phyloP scores from a whole-genome alignment of 2,888 invertebrate genomes.

The Platerodrilus igneus region DNA sequence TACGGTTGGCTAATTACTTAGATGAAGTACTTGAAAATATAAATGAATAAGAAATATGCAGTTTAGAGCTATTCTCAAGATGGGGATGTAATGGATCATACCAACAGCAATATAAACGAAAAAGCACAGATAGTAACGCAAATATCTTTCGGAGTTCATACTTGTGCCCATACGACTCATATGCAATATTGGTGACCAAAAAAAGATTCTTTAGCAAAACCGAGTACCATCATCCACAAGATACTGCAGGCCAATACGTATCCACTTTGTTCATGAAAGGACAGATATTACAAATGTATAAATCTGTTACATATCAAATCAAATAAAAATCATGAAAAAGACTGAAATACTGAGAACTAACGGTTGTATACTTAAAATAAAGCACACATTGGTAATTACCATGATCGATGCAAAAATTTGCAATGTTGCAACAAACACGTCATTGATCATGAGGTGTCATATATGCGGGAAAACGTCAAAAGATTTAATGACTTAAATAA shows the following conservation, averaged over 20 bases:
- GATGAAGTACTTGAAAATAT: conserved; percentile 13
- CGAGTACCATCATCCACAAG: conserved; percentile 31
- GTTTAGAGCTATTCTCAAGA: conserved; percentile 26
- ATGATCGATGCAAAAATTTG: conserved; percentile 28
- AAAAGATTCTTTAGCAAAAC: conserved; percentile 31
- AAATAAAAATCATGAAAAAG: conserved; percentile 10
- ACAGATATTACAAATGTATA: conserved; percentile 25
- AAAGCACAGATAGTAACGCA: conserved; percentile 27
- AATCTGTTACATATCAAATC: conserved; percentile 16
- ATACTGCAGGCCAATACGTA: conserved; percentile 28
- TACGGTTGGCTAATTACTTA: conserved; percentile 19
- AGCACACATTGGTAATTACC: conserved; percentile 8
- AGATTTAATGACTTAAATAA: conserved; percentile 25
- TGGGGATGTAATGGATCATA: conserved; percentile 35
- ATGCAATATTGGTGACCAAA: conserved; percentile 2
- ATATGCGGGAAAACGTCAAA: conserved; percentile 22
- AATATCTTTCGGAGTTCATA: conserved; percentile 22
- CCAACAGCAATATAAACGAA: conserved; percentile 33
- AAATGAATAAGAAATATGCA: no score
- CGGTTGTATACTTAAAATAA: neutral
- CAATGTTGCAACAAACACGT: conserved; percentile 22
- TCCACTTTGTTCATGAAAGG: conserved; percentile 25
- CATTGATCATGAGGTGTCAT: conserved; percentile 24
- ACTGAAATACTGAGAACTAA: neutral
- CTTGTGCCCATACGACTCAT: conserved; percentile 16